phyloP scores from a whole-genome alignment of 1,140 invertebrate genomes.

The Glossosoma conforme region DNA sequence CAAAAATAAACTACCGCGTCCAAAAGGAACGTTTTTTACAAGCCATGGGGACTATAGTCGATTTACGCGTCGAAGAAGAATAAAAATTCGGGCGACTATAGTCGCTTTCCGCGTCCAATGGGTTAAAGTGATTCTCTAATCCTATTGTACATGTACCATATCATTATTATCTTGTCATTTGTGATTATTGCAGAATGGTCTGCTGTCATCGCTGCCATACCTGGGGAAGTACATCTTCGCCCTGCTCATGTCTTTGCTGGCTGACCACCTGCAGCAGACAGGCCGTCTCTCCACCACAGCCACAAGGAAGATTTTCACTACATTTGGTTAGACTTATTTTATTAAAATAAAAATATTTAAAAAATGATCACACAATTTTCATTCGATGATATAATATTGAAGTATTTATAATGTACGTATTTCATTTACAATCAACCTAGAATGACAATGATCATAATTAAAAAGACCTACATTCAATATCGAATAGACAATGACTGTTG shows the following conservation, averaged over 20 bases:
- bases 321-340: constrained; percentile 49
- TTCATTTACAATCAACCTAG: not conserved
- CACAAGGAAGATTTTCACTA: constrained; percentile 64
- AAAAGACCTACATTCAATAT: not conserved
- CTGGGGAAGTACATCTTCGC: constrained; percentile 78
- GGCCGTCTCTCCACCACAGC: constrained; percentile 64
- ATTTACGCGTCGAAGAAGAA: too few relatives aligned
- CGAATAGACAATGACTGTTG: too few relatives aligned
- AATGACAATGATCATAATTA: not conserved
- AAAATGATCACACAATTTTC: not conserved
- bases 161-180: not conserved
- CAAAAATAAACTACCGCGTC: too few relatives aligned
- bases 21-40: too few relatives aligned
- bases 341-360: constrained; percentile 1
- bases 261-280: constrained; percentile 60
- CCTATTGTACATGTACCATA: not conserved
- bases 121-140: too few relatives aligned
- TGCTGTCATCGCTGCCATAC: constrained; percentile 84
- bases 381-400: not conserved
- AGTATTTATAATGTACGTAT: not conserved
- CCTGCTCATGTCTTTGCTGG: constrained; percentile 60
- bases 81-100: too few relatives aligned
- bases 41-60: too few relatives aligned
- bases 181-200: constrained; percentile 65
- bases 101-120: too few relatives aligned